A percentile compares a stretch with the other conserved stretches of the same genome.
These are phyloP conservation scores for Aldrovandia affinis DNA, from an alignment of 2,797 vertebrate species.

Conservation along the genomic window DNA sequence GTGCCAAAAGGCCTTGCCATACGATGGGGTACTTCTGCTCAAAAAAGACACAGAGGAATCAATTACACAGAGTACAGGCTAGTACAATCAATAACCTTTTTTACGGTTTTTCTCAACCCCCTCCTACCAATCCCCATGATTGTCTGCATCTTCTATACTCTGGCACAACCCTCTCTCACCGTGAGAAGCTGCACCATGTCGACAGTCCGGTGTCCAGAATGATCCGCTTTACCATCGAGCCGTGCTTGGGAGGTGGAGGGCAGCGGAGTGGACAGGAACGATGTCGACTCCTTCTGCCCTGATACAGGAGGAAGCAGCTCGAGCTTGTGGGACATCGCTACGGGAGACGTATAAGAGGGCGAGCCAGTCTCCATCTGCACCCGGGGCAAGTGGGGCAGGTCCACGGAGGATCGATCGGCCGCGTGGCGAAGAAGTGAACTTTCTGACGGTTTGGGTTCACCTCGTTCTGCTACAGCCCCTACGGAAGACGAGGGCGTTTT, in stretches of 20 bases:
- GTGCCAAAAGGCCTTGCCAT: constrained; percentile 95
- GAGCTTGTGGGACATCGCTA: constrained; percentile 70
- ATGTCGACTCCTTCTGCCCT: constrained; percentile 30
- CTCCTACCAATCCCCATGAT: not conserved
- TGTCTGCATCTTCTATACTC: constrained; percentile 55
- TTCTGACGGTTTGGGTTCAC: constrained; percentile 75
- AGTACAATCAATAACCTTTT: not conserved
- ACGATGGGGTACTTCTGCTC: constrained; percentile 96
- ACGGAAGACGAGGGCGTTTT: constrained; percentile 72
- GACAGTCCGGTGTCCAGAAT: constrained; percentile 79
- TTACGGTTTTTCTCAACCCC: not conserved
- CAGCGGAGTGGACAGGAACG: constrained; percentile 57
- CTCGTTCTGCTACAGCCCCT: constrained; percentile 36
- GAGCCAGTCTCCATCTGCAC: constrained; percentile 63
- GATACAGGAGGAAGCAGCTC: constrained; percentile 59
- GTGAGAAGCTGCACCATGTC: constrained; percentile 97
- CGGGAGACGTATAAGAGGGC: constrained; percentile 75
- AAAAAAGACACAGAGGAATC: not conserved
- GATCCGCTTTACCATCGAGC: constrained; percentile 79
- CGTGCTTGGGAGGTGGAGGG: constrained; percentile 65
- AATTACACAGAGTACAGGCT: not conserved
- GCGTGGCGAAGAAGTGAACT: constrained; percentile 67
- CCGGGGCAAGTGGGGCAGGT: constrained; percentile 69
- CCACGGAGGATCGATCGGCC: constrained; percentile 64
- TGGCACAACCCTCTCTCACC: constrained; percentile 67